Conservation (phyloP, 2,113 vertebrate genomes). For the Hyla sarda region DNA sequence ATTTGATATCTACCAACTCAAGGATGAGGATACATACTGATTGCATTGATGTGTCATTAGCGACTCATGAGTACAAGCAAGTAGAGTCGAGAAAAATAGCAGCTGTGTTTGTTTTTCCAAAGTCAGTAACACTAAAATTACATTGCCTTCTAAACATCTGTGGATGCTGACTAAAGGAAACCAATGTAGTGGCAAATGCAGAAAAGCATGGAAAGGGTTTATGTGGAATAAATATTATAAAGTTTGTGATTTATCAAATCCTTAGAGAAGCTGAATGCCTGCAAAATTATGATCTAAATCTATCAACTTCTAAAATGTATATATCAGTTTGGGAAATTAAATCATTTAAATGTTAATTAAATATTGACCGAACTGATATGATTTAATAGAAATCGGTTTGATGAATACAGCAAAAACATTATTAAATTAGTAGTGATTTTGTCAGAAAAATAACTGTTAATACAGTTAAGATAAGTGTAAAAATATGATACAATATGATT, state of each 20-base stretch:
- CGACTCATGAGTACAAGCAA: conserved; percentile 38
- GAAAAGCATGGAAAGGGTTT: conserved; percentile 30
- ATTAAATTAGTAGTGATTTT: background rate
- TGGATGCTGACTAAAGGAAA: conserved; percentile 22
- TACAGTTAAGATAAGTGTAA: background rate
- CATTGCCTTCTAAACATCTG: conserved; percentile 55
- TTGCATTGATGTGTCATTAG: conserved; percentile 47
- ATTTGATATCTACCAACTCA: conserved; percentile 32
- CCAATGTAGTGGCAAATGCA: background rate
- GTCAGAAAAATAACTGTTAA: background rate
- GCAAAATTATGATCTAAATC: conserved; percentile 40
- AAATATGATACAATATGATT: background rate
- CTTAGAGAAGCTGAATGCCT: conserved; percentile 1
- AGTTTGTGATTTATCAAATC: conserved; percentile 27
- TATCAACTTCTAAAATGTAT: background rate
- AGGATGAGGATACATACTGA: conserved; percentile 25
- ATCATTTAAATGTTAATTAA: conserved; percentile 20
- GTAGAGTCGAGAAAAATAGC: conserved; percentile 48
- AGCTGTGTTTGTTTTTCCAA: conserved; percentile 55
- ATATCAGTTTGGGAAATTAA: conserved; percentile 30
- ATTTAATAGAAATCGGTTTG: background rate
- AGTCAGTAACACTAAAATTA: conserved; percentile 40
- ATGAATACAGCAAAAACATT: background rate
- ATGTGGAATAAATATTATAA: conserved; percentile 39
- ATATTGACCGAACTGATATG: conserved; percentile 27